phyloP scores from a whole-genome alignment of 2,888 invertebrate species.

The Scaeva pyrastri region DNA sequence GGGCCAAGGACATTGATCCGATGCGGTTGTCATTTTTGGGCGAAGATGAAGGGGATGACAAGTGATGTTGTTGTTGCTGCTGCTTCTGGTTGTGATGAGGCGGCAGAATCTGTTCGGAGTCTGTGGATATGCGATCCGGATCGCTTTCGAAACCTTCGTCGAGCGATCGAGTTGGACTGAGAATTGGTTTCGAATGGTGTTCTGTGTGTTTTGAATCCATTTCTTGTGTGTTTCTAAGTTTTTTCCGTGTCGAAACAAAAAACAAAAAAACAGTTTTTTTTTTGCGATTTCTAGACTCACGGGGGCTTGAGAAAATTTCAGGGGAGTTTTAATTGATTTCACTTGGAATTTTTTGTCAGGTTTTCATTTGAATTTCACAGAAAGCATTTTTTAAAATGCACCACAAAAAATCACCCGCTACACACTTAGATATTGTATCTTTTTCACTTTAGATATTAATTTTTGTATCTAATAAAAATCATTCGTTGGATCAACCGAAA shows the following conservation, averaged over 20 bases:
- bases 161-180: constrained; percentile 84
- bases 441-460: constrained; percentile 43
- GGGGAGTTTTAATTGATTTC: constrained; percentile 16
- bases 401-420: constrained; percentile 14
- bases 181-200: constrained; percentile 83
- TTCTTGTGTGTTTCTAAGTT: constrained; percentile 3
- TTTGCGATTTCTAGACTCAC: constrained; percentile 7
- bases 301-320: constrained; percentile 4
- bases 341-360: constrained; percentile 8
- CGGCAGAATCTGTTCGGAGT: constrained; percentile 82
- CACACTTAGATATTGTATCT: constrained; percentile 46
- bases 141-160: constrained; percentile 85
- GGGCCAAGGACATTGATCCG: constrained; percentile 80
- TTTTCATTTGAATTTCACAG: constrained; percentile 30
- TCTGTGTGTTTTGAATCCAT: constrained; percentile 81
- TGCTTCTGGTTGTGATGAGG: constrained; percentile 74
- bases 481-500: constrained; percentile 17
- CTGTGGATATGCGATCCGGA: constrained; percentile 84
- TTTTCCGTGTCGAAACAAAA: background rate
- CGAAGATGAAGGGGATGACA: constrained; percentile 42
- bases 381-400: constrained; percentile 49
- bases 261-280: background rate
- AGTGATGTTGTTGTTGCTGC: constrained; percentile 75
- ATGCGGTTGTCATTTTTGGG: constrained; percentile 61
- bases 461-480: constrained; percentile 13